Conservation (phyloP, 64 coral and sea anemone species). For the Acropora yongei region DNA sequence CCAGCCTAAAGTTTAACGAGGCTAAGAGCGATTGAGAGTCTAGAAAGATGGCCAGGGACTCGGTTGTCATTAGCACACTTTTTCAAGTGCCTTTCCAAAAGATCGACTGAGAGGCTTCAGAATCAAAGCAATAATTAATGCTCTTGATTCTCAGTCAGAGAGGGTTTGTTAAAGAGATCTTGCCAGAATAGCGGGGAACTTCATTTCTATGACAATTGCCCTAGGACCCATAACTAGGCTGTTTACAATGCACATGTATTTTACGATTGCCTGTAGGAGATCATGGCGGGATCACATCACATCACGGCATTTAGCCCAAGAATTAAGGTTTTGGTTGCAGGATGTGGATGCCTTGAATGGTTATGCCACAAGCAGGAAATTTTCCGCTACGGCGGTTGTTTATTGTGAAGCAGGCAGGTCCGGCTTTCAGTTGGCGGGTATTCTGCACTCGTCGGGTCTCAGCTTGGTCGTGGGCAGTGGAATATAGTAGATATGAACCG, state of each 20-base stretch:
- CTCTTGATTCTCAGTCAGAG: not conserved
- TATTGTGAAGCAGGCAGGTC: not conserved
- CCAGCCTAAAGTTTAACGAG: not conserved
- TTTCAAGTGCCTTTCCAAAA: not conserved
- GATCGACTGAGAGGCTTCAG: not conserved
- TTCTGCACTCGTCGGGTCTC: not conserved
- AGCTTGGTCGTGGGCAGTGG: not conserved
- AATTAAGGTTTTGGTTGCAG: constrained; percentile 53
- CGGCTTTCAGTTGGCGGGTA: not conserved
- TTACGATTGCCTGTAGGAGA: not conserved
- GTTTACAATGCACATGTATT: constrained; percentile 42
- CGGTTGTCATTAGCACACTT: not conserved
- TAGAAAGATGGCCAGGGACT: not conserved
- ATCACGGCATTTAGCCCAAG: not conserved
- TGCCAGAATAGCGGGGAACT: not conserved
- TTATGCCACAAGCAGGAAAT: not conserved
- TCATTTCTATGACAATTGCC: constrained; percentile 5
- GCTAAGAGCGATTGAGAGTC: not conserved
- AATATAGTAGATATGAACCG: not conserved
- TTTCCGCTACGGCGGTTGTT: not conserved
- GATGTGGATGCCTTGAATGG: not conserved
- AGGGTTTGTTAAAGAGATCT: not conserved
- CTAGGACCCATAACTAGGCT: constrained; percentile 12
- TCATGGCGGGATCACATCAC: constrained; percentile 14
- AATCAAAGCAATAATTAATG: not conserved